Evolutionary conservation across 2,113 vertebrate genomes (phyloP).

Genomic region (Colaptes auratus): DNA sequence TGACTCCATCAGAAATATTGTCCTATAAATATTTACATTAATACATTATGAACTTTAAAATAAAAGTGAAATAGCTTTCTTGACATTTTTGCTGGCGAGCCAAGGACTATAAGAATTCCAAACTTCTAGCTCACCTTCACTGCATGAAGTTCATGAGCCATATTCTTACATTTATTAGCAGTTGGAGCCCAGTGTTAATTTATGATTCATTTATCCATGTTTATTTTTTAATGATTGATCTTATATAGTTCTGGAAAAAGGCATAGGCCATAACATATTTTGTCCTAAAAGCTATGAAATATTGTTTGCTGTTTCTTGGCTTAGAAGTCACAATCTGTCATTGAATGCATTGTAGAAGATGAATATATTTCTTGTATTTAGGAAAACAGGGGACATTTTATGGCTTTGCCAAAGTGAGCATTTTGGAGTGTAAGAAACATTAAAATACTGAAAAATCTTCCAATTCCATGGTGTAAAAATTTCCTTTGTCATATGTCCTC

Average conservation of each 20-base stretch:
- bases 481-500: background rate
- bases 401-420: background rate
- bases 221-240: conserved; percentile 64
- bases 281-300: conserved; percentile 1
- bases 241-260: conserved; percentile 30
- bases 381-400: background rate
- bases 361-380: background rate
- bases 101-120: conserved; percentile 34
- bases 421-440: background rate
- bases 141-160: background rate
- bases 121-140: conserved; percentile 52
- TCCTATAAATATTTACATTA: conserved; percentile 74
- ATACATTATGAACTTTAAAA: conserved; percentile 58
- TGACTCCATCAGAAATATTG: conserved; percentile 70
- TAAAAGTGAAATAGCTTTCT: conserved; percentile 53
- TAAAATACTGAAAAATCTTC: background rate
- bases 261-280: background rate
- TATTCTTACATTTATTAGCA: conserved; percentile 56
- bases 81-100: conserved; percentile 54
- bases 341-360: background rate
- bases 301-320: background rate
- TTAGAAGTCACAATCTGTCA: background rate
- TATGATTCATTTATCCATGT: conserved; percentile 46
- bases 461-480: background rate
- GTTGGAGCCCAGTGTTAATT: conserved; percentile 38